These are phyloP conservation scores for Cuniculus paca DNA, from an alignment of 2,797 vertebrate species.

Conservation along the genomic window DNA sequence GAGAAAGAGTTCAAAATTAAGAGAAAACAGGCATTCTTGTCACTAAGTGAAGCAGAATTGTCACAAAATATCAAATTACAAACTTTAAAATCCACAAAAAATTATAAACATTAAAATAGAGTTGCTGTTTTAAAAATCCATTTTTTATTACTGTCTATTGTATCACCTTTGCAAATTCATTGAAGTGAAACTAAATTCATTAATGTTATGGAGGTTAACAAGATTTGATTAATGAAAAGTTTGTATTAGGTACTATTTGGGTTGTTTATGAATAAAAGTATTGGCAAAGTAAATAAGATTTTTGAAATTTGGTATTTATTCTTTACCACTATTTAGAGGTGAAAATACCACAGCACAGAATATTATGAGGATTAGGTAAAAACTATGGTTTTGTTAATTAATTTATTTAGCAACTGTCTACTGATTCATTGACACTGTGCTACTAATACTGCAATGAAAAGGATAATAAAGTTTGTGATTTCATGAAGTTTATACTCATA, in stretches of 20 bases:
- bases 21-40: neutral
- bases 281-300: neutral
- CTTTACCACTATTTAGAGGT: neutral
- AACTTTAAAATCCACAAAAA: neutral
- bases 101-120: neutral
- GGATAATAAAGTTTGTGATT: neutral
- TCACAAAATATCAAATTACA: neutral
- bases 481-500: neutral
- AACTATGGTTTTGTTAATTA: neutral
- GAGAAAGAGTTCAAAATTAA: neutral
- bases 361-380: neutral
- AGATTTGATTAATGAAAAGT: neutral
- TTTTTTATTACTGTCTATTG: neutral
- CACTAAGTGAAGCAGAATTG: conserved; percentile 12
- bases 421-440: neutral
- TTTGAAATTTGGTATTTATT: neutral
- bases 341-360: neutral
- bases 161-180: neutral
- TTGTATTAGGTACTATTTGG: neutral
- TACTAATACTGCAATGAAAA: neutral
- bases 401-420: neutral
- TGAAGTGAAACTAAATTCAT: neutral
- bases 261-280: neutral
- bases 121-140: neutral
- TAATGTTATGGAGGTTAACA: neutral